These are phyloP conservation scores for Watsonalla cultraria DNA, from an alignment of 2,888 invertebrate species.

Conservation along the genomic window DNA sequence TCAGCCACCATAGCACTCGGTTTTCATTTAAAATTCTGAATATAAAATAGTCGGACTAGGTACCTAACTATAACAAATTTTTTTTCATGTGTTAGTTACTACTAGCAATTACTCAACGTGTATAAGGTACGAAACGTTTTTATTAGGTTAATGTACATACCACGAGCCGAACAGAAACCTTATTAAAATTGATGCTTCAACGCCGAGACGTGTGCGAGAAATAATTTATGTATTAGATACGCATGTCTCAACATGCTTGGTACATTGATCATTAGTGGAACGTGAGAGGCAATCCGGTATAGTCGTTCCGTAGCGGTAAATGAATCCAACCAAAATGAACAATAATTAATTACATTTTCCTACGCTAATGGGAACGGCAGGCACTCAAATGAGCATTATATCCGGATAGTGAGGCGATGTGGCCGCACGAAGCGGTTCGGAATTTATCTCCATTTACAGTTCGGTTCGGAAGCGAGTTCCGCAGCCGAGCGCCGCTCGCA, in stretches of 20 bases:
- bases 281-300: slow-evolving; percentile 28
- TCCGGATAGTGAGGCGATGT: slow-evolving; percentile 36
- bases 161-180: neutral
- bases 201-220: neutral
- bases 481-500: slow-evolving; percentile 33
- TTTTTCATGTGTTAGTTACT: neutral
- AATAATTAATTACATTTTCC: slow-evolving; percentile 56
- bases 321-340: slow-evolving; percentile 45
- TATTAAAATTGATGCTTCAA: neutral
- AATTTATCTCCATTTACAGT: slow-evolving; percentile 61
- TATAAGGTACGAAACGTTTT: neutral
- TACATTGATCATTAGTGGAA: slow-evolving; percentile 26
- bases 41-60: neutral
- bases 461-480: slow-evolving; percentile 52
- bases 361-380: slow-evolving; percentile 42
- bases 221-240: slow-evolving; percentile 7
- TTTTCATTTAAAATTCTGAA: no score
- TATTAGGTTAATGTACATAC: neutral
- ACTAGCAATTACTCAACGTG: neutral
- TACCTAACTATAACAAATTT: neutral
- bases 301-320: slow-evolving; percentile 35
- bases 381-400: slow-evolving; percentile 47
- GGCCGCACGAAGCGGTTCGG: slow-evolving; percentile 33
- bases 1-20: no score
- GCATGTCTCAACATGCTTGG: slow-evolving; percentile 7